These are phyloP conservation scores for Pseudopleuronectes americanus DNA, from an alignment of 2,797 vertebrate genomes.

Conservation along the genomic window DNA sequence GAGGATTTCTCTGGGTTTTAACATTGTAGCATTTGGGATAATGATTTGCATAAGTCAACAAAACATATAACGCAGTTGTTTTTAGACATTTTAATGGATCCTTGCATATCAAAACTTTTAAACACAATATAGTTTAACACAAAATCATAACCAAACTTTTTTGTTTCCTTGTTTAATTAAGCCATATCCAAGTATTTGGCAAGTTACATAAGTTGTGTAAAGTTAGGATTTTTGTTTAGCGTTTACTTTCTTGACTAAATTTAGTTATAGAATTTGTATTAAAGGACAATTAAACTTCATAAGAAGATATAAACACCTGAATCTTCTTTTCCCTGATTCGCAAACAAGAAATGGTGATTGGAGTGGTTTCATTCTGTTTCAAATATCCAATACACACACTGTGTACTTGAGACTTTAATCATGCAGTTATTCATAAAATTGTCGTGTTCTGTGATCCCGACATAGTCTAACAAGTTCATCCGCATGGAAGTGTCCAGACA, in stretches of 20 bases:
- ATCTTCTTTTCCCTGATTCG: too few species aligned
- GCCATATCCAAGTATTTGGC: slow-evolving; percentile 17
- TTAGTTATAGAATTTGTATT: too few species aligned
- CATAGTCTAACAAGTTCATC: background rate
- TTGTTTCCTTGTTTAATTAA: slow-evolving; percentile 16
- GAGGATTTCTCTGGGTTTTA: too few species aligned
- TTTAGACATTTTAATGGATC: slow-evolving; percentile 6
- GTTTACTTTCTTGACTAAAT: too few species aligned
- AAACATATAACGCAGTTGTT: too few species aligned
- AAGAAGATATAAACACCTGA: too few species aligned
- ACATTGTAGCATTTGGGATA: too few species aligned
- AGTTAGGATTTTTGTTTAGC: slow-evolving; percentile 1
- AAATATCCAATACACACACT: slow-evolving; percentile 15
- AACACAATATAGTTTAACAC: too few species aligned
- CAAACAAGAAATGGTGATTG: too few species aligned
- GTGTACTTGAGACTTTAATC: background rate
- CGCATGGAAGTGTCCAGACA: background rate
- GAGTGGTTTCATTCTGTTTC: slow-evolving; percentile 5
- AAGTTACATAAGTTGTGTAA: slow-evolving; percentile 11
- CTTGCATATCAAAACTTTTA: too few species aligned
- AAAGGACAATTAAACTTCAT: too few species aligned
- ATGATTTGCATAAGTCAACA: too few species aligned
- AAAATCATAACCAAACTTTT: background rate
- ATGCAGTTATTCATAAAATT: slow-evolving; percentile 6
- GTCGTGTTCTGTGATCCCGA: background rate